phyloP scores from a whole-genome alignment of 1,140 invertebrate species.

The Scaptomyza montana region DNA sequence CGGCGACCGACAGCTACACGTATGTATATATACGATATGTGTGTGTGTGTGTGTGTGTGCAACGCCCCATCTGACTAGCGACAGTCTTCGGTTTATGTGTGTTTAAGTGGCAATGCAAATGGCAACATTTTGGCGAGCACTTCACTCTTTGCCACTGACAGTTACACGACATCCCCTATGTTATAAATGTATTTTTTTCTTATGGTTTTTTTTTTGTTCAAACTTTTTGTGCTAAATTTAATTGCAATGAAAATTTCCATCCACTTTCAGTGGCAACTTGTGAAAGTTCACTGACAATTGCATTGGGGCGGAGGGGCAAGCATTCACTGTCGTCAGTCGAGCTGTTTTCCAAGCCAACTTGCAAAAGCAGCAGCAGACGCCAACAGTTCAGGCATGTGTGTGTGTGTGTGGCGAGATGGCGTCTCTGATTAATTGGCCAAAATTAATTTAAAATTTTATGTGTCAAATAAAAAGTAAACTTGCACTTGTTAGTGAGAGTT shows the following conservation, averaged over 20 bases:
- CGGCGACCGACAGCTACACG: constrained; percentile 57
- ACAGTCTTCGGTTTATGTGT: constrained; percentile 62
- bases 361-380: neutral
- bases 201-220: constrained; percentile 41
- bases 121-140: constrained; percentile 78
- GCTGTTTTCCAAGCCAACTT: constrained; percentile 6
- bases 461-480: constrained; percentile 57
- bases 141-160: constrained; percentile 71
- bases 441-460: constrained; percentile 75
- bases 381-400: neutral
- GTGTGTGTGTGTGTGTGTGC: constrained; percentile 19
- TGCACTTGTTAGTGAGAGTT: constrained; percentile 53
- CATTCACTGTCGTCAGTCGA: neutral
- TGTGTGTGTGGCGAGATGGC: constrained; percentile 36
- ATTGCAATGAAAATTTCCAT: constrained; percentile 76
- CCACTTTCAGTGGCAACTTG: constrained; percentile 35
- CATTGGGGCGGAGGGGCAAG: constrained; percentile 7
- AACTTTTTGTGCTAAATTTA: constrained; percentile 78
- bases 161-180: constrained; percentile 60
- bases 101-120: constrained; percentile 82
- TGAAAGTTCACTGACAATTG: constrained; percentile 51
- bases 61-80: constrained; percentile 14
- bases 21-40: constrained; percentile 25
- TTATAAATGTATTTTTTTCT: constrained; percentile 3
- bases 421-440: constrained; percentile 73